phyloP scores from a whole-genome alignment of 2,113 vertebrate species.

The Diadophis punctatus region DNA sequence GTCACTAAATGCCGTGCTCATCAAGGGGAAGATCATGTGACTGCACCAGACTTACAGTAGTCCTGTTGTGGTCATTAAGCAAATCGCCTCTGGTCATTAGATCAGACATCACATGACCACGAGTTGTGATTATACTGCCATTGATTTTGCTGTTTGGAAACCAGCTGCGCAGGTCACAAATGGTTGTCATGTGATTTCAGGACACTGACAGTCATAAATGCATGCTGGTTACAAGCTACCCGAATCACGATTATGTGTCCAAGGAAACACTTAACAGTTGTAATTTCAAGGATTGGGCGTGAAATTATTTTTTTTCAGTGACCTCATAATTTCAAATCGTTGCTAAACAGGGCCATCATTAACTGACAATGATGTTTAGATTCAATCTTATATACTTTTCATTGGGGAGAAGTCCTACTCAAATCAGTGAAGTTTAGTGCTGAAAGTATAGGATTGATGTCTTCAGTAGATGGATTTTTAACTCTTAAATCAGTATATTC shows the following conservation, averaged over 20 bases:
- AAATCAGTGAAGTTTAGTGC: neutral
- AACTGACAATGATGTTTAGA: neutral
- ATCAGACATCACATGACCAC: neutral
- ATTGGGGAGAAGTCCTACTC: neutral
- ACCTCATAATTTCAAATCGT: neutral
- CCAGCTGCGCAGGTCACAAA: neutral
- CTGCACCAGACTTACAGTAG: neutral
- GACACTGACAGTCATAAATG: neutral
- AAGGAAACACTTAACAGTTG: neutral
- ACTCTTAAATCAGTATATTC: neutral
- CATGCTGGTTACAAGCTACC: neutral
- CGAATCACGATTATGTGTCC: neutral
- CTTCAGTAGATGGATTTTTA: neutral
- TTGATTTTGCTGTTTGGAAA: neutral
- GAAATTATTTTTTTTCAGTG: neutral
- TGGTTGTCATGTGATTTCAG: neutral
- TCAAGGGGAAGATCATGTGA: neutral
- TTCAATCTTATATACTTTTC: neutral
- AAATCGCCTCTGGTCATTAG: neutral
- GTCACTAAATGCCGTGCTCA: neutral
- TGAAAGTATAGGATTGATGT: neutral
- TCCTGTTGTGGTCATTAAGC: neutral
- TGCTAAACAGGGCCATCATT: neutral
- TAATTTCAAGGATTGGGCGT: neutral
- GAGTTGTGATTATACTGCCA: neutral